A percentile compares a stretch with the other conserved stretches of the same genome.
Conservation (phyloP, 1,140 invertebrate genomes). For the Drosophila willistoni region DNA sequence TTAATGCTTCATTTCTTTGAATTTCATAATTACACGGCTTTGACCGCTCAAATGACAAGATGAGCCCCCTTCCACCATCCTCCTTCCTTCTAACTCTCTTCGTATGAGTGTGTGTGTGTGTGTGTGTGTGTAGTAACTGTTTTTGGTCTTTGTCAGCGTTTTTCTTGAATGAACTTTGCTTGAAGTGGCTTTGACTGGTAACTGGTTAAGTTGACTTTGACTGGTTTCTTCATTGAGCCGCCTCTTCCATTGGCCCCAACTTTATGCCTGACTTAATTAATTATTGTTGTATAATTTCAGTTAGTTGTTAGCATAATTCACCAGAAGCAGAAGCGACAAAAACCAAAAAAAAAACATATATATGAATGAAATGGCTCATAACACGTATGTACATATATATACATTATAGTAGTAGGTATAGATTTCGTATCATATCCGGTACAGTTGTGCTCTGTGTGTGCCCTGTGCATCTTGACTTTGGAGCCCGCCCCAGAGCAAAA, state of each 20-base stretch:
- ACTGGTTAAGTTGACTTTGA: too few relatives aligned
- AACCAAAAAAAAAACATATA: background rate
- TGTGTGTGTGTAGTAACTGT: conserved; percentile 49
- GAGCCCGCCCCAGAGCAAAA: conserved; percentile 36
- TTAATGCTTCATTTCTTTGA: conserved; percentile 77
- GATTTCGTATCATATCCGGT: conserved; percentile 61
- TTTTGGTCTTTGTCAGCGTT: conserved; percentile 65
- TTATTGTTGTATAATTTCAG: conserved; percentile 79
- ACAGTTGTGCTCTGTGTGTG: conserved; percentile 53
- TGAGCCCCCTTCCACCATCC: background rate
- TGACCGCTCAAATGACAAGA: conserved; percentile 70
- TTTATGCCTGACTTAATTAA: conserved; percentile 69
- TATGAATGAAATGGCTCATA: conserved; percentile 62
- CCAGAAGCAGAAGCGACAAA: conserved; percentile 49
- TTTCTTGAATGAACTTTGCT: conserved; percentile 74
- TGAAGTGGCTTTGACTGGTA: conserved; percentile 16
- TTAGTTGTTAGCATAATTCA: conserved; percentile 66
- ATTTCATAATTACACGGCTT: conserved; percentile 79
- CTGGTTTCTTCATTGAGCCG: too few relatives aligned
- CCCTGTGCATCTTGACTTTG: background rate
- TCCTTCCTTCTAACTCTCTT: background rate
- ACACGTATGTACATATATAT: conserved; percentile 11
- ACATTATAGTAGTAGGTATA: too few relatives aligned
- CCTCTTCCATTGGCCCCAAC: conserved; percentile 15
- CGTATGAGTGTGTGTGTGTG: background rate